Base-by-base conservation (phyloP, 1,140 invertebrate species). In the Arctopsyche grandis region DNA sequence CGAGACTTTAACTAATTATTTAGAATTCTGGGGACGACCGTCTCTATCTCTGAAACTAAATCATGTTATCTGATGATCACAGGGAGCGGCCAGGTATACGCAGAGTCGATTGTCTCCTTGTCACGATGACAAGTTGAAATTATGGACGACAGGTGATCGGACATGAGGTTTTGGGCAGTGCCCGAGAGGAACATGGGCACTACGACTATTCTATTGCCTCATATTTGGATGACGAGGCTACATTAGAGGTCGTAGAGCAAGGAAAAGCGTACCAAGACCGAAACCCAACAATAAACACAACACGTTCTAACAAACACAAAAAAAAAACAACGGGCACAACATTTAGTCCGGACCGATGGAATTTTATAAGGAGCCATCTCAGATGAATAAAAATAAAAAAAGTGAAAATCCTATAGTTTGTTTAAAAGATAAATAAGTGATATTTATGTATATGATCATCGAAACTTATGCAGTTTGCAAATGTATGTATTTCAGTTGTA, bases 71-170 rank as follows among this genome's bases (percentile, higher is more conserved):
- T 58, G 74, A 70, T 46, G 58, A 78, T 77, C 66, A 79, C 75
- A 78, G 78, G 75, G 77, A 81, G 77, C 80, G 77, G 48, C 38
- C 66, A 79, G 74, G 80, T 74, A 79, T 76, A 77, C 69, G 24
- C 63, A 16, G 38, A 46, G 44, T 29, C 56, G 56, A 76, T 52
- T 78, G 77, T 79, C 77, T 79, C 69, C 24, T 70, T 58, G 79
- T 79, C 63, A 82, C 75, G 78, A 80, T 82, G 81, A 82, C 81
- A 77, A 56, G 74, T 80, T 79, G 73, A 66, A 75, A 75, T 80
- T 79, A 73, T 60, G 73, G 56, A 82, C 79, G 78, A 82, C 80
- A 82, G 78, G 77, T 77, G 56, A 66, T 63, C 78, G 69, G 63
- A 75, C 78, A 74, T 69, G 75, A 63, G 77, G 73, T 10, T 38